Evolutionary conservation across 2,797 vertebrate species (phyloP).

Genomic region (Ibycter americanus): DNA sequence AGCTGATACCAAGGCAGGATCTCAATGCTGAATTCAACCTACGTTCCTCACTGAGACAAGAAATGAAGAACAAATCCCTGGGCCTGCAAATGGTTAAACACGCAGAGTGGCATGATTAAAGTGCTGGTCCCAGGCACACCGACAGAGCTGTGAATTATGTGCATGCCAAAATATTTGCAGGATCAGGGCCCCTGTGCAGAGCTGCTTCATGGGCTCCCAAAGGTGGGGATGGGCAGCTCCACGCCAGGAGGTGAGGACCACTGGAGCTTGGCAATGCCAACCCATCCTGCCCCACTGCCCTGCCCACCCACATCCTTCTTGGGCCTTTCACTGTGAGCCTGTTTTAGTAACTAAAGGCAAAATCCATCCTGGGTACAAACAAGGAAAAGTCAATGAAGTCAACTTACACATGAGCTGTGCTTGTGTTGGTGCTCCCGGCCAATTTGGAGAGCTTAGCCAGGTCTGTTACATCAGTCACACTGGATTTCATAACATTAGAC

Average conservation of each 20-base stretch:
- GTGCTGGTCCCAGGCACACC: background rate
- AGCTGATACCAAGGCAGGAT: slow-evolving; percentile 44
- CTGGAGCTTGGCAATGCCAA: rapidly evolving
- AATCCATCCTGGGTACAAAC: background rate
- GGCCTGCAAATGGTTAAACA: background rate
- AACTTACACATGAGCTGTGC: background rate
- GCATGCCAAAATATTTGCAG: background rate
- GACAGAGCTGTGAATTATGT: background rate
- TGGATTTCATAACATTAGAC: slow-evolving; percentile 67
- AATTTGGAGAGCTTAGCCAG: slow-evolving; percentile 46
- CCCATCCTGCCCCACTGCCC: background rate
- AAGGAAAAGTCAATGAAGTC: background rate
- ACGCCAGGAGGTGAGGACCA: rapidly evolving
- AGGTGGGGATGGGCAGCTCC: background rate
- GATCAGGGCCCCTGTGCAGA: background rate
- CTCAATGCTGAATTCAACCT: slow-evolving; percentile 15
- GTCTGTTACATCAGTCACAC: slow-evolving; percentile 62
- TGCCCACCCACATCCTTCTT: background rate
- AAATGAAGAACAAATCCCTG: background rate
- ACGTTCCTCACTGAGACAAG: background rate
- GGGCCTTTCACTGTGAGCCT: background rate
- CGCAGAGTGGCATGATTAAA: background rate
- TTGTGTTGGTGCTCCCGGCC: background rate
- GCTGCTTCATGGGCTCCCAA: background rate
- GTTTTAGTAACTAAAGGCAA: background rate